A percentile compares a stretch with the other conserved stretches of the same genome.
These are phyloP conservation scores for Agrotis exclamationis DNA, from an alignment of 2,888 invertebrate genomes.

Conservation along the genomic window DNA sequence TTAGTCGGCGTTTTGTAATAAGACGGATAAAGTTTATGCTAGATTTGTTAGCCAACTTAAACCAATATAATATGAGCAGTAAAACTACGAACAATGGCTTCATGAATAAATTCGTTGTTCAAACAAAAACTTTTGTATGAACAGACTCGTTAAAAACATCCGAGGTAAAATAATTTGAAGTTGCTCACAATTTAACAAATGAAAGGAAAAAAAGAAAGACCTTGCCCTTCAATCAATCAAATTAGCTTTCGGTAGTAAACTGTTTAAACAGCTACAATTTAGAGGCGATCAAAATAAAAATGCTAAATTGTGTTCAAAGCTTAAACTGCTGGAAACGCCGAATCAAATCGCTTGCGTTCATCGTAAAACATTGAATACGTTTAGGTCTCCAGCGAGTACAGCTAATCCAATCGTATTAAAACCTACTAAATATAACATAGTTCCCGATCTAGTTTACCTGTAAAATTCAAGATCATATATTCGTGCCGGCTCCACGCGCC, in stretches of 20 bases:
- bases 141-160: constrained; percentile 21
- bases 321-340: constrained; percentile 22
- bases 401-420: constrained; percentile 64
- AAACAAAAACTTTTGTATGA: constrained; percentile 17
- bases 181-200: constrained; percentile 16
- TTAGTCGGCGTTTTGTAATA: too few relatives aligned
- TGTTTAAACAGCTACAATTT: constrained; percentile 28
- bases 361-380: constrained; percentile 55
- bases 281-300: constrained; percentile 46
- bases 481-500: constrained; percentile 62
- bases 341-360: constrained; percentile 41
- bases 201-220: background rate
- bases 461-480: constrained; percentile 77
- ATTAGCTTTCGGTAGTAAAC: constrained; percentile 15
- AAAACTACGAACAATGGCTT: constrained; percentile 31
- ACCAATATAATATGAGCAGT: constrained; percentile 36
- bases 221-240: constrained; percentile 12
- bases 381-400: constrained; percentile 38
- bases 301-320: constrained; percentile 26
- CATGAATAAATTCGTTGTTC: constrained; percentile 27
- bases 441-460: constrained; percentile 66
- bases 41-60: constrained; percentile 47
- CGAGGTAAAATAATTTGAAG: constrained; percentile 5
- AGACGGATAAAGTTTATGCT: constrained; percentile 55
- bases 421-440: constrained; percentile 62